These are phyloP conservation scores for Clavelina lepadiformis DNA, from an alignment of 23 tunicate genomes.

Conservation along the genomic window DNA sequence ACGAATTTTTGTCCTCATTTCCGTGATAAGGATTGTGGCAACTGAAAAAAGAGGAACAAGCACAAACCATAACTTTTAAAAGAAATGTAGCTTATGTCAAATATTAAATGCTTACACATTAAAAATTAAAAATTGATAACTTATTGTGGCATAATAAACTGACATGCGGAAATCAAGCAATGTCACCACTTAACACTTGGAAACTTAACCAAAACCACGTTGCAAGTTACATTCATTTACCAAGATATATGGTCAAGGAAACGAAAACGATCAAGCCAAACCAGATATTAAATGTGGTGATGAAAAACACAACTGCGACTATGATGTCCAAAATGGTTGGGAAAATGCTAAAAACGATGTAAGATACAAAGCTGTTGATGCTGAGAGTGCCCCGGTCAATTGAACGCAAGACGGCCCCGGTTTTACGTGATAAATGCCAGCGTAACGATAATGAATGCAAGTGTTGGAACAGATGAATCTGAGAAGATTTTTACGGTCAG, in stretches of 20 bases:
- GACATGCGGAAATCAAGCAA: no score
- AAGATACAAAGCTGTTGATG: constrained; percentile 78
- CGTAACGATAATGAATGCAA: constrained; percentile 81
- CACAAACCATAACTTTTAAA: no score
- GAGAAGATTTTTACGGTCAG: background rate
- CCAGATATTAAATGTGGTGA: constrained; percentile 74
- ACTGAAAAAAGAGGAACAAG: constrained; percentile 13
- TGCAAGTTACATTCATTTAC: no score
- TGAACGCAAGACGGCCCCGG: constrained; percentile 85
- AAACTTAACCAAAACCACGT: no score
- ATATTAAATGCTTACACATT: no score
- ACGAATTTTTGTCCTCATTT: constrained; percentile 89
- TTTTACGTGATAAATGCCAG: constrained; percentile 92
- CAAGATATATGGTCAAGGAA: constrained; percentile 42
- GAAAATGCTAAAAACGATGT: constrained; percentile 71
- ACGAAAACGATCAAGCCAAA: constrained; percentile 81
- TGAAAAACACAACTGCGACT: constrained; percentile 82
- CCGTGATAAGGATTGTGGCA: constrained; percentile 73
- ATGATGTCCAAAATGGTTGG: constrained; percentile 86
- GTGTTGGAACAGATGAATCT: constrained; percentile 62
- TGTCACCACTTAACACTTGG: no score
- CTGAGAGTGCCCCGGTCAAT: constrained; percentile 86
- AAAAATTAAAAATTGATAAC: no score
- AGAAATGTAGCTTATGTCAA: no score
- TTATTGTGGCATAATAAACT: no score